Conservation (phyloP, 2,113 vertebrate genomes). For the Pipra filicauda region DNA sequence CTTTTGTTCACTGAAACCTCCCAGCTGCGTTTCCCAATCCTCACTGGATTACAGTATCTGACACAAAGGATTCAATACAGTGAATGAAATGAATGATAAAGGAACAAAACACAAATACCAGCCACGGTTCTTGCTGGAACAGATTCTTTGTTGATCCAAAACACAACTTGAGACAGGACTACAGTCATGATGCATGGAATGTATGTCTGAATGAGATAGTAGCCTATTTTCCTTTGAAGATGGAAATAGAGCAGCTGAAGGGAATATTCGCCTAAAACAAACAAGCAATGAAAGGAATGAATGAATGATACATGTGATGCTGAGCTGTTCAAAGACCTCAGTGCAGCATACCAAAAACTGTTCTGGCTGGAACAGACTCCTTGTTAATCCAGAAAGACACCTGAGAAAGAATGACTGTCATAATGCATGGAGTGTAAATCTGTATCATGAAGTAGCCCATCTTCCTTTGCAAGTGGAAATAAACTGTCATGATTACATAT, state of each 20-base stretch:
- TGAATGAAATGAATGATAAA: background rate
- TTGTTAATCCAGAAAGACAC: constrained; percentile 99
- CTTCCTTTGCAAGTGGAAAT: constrained; percentile 97
- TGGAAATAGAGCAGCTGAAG: constrained; percentile 60
- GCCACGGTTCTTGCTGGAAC: constrained; percentile 81
- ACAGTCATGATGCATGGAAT: constrained; percentile 83
- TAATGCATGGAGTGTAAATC: constrained; percentile 95
- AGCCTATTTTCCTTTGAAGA: constrained; percentile 78
- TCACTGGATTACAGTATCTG: background rate
- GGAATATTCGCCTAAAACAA: constrained; percentile 64
- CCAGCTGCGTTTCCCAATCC: background rate
- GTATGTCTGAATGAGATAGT: constrained; percentile 84
- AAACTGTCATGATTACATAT: constrained; percentile 96
- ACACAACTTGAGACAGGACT: constrained; percentile 83
- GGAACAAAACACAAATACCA: constrained; percentile 62
- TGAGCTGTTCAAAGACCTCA: background rate
- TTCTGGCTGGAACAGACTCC: constrained; percentile 94
- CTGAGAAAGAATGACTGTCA: constrained; percentile 96
- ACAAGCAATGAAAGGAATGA: constrained; percentile 11
- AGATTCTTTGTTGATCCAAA: constrained; percentile 88
- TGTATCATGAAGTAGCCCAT: constrained; percentile 99
- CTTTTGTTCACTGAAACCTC: background rate
- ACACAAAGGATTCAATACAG: background rate
- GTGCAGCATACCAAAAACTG: constrained; percentile 88
- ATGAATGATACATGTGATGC: background rate